phyloP scores from a whole-genome alignment of 2,888 invertebrate species.

The Cabera pusaria region DNA sequence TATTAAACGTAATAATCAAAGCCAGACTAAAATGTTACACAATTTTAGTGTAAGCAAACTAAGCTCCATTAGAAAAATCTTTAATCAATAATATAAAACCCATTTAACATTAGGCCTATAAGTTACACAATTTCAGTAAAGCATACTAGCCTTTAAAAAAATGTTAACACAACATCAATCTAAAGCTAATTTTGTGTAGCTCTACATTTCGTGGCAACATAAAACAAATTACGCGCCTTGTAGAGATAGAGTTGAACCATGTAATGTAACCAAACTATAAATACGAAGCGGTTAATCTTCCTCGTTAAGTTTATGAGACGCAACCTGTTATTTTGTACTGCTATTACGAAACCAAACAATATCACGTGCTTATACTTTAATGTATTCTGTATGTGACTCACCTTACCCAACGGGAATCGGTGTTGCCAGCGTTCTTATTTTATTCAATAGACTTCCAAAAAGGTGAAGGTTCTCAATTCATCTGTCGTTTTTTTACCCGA shows the following conservation, averaged over 20 bases:
- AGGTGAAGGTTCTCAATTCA: no score
- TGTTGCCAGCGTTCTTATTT: no score
- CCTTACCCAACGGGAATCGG: constrained; percentile 14
- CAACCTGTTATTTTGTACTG: constrained; percentile 69
- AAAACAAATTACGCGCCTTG: constrained; percentile 22
- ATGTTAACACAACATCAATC: constrained; percentile 4
- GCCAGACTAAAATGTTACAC: no score
- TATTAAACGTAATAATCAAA: no score
- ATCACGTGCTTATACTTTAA: constrained; percentile 65
- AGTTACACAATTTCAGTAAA: no score
- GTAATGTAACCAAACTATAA: constrained; percentile 38
- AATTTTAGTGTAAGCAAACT: no score
- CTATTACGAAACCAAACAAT: constrained; percentile 77
- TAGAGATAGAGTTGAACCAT: constrained; percentile 15
- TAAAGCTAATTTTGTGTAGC: constrained; percentile 32
- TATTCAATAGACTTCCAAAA: no score
- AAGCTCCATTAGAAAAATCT: no score
- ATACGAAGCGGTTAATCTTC: constrained; percentile 50
- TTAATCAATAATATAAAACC: no score
- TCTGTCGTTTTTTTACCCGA: no score
- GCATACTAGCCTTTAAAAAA: no score
- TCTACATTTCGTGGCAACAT: constrained; percentile 18
- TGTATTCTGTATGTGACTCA: constrained; percentile 34
- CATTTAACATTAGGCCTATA: no score
- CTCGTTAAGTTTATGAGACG: constrained; percentile 59